Percentiles rank a stretch among this genome's conserved stretches.
These are phyloP conservation scores for Bufo bufo DNA, from an alignment of 2,113 vertebrate species.

Conservation along the genomic window DNA sequence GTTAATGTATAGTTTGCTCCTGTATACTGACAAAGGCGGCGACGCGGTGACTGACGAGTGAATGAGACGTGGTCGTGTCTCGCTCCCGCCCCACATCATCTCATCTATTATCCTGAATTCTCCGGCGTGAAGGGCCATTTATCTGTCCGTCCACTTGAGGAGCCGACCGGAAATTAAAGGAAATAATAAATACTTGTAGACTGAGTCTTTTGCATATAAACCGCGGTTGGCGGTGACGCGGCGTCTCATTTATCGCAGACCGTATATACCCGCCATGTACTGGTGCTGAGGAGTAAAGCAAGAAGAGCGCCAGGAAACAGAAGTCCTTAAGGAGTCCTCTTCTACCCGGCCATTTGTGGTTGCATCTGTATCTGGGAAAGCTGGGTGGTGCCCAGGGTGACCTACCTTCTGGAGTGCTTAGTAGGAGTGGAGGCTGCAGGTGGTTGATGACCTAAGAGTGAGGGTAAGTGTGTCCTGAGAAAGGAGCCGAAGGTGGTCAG, in stretches of 20 bases:
- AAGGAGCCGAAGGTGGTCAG: too few species aligned
- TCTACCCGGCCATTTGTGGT: not conserved
- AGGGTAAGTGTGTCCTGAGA: too few species aligned
- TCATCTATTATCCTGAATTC: slow-evolving; percentile 25
- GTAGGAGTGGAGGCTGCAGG: too few species aligned
- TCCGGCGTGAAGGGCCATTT: slow-evolving; percentile 1
- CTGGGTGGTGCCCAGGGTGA: not conserved
- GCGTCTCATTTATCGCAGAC: slow-evolving; percentile 12
- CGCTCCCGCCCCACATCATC: not conserved
- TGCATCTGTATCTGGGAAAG: not conserved
- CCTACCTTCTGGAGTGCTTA: not conserved
- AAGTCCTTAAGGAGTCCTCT: not conserved
- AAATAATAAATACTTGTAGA: slow-evolving; percentile 21
- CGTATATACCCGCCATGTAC: not conserved
- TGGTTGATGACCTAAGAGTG: too few species aligned
- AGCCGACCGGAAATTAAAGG: slow-evolving; percentile 39
- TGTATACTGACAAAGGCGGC: not conserved
- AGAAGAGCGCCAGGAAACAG: not conserved
- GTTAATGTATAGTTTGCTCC: slow-evolving; percentile 1
- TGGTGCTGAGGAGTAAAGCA: not conserved
- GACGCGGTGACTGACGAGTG: not conserved
- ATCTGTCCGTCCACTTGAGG: slow-evolving; percentile 45
- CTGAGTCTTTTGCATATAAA: not conserved
- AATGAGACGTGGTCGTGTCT: slow-evolving; percentile 1
- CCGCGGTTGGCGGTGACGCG: not conserved